These are phyloP conservation scores for Pogonomyrmex californicus DNA, from an alignment of 1,140 invertebrate species.

Conservation along the genomic window DNA sequence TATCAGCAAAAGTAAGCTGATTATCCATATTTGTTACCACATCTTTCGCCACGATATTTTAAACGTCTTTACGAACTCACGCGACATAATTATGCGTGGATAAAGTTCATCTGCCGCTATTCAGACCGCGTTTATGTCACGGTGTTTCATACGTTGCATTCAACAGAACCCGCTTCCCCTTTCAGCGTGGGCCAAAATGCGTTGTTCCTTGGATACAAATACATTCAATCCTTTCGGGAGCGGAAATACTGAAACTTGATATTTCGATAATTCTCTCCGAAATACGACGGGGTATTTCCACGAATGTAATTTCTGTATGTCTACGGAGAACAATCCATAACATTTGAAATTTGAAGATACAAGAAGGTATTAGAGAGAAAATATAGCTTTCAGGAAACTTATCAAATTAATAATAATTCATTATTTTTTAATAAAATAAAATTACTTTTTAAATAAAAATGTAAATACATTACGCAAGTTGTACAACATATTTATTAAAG, in stretches of 20 bases:
- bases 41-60: neutral
- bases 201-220: conserved; percentile 13
- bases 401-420: conserved; percentile 6
- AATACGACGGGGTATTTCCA: neutral
- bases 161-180: neutral
- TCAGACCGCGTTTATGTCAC: neutral
- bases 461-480: neutral
- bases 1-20: neutral
- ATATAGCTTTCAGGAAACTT: neutral
- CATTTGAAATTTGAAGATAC: conserved; percentile 6
- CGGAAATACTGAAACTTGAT: conserved; percentile 1
- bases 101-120: conserved; percentile 36
- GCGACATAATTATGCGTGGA: neutral
- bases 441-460: neutral
- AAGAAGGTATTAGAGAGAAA: neutral
- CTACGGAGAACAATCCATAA: neutral
- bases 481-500: neutral
- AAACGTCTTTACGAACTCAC: neutral
- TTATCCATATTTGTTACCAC: neutral
- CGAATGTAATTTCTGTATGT: neutral
- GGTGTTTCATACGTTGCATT: neutral
- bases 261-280: neutral
- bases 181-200: neutral
- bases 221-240: neutral
- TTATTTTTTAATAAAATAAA: neutral